Evolutionary conservation across 2,888 invertebrate genomes (phyloP).

Genomic region (Drosophila nr. perissopoda): DNA sequence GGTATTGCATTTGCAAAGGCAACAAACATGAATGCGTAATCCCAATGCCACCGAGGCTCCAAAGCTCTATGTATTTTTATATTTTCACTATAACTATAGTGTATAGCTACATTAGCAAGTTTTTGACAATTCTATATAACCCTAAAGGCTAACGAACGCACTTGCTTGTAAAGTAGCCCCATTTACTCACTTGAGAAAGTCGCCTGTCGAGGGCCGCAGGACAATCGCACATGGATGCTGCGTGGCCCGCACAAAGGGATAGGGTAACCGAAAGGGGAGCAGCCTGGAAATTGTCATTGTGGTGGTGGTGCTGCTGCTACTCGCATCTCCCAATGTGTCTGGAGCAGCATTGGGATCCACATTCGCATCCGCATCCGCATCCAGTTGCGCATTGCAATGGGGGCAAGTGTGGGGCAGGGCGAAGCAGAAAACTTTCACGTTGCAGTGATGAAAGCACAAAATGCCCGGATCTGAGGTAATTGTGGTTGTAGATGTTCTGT

Average conservation of each 20-base stretch:
- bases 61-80: background rate
- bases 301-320: conserved; percentile 6
- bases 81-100: background rate
- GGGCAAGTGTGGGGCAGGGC: conserved; percentile 92
- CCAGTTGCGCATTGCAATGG: conserved; percentile 89
- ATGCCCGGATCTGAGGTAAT: conserved; percentile 90
- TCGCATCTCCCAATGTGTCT: conserved; percentile 33
- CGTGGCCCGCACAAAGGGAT: conserved; percentile 93
- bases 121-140: background rate
- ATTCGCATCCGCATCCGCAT: conserved; percentile 64
- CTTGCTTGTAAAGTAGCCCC: background rate
- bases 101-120: background rate
- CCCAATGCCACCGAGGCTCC: background rate
- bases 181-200: conserved; percentile 92
- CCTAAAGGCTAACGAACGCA: background rate
- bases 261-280: conserved; percentile 93
- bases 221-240: conserved; percentile 93
- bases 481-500: conserved; percentile 71
- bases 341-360: conserved; percentile 16
- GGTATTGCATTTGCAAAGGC: conserved; percentile 9
- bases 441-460: conserved; percentile 96
- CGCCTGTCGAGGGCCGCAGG: conserved; percentile 94
- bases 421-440: conserved; percentile 92
- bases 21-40: conserved; percentile 5
- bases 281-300: conserved; percentile 85